These are phyloP conservation scores for Pardalotus punctatus DNA, from an alignment of 2,113 vertebrate genomes.

Conservation along the genomic window DNA sequence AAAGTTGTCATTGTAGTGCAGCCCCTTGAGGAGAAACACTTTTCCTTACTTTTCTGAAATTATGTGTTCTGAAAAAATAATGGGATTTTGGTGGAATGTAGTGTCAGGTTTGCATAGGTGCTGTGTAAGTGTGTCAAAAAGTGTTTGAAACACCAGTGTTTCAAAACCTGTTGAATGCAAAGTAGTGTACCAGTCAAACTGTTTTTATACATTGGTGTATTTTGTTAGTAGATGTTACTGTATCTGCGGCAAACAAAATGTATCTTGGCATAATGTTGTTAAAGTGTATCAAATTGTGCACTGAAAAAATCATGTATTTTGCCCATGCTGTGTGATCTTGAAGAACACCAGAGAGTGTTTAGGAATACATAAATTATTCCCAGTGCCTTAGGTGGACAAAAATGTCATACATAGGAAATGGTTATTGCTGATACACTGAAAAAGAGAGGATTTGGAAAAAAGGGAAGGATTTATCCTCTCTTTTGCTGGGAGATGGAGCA, in stretches of 20 bases:
- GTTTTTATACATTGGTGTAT: rapidly evolving
- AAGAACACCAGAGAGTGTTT: neutral
- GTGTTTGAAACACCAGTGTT: neutral
- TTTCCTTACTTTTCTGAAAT: neutral
- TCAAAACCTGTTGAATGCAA: neutral
- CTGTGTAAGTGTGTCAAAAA: neutral
- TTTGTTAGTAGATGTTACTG: neutral
- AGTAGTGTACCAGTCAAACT: neutral
- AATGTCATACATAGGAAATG: neutral
- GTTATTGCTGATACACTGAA: neutral
- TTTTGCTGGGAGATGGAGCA: neutral
- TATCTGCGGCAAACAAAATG: neutral
- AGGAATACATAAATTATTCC: neutral
- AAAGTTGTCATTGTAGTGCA: neutral
- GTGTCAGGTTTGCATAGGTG: neutral
- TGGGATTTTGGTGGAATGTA: neutral
- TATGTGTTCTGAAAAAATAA: neutral
- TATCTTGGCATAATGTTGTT: neutral
- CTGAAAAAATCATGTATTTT: neutral
- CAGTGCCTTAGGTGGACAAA: neutral
- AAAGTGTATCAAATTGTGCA: neutral
- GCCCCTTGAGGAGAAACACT: neutral
- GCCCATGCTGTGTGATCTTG: rapidly evolving
- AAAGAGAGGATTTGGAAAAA: neutral
- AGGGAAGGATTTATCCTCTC: neutral